phyloP scores from a whole-genome alignment of 30 jellyfish, hydroid and myxozoan genomes.

The Chrysaora quinquecirrha region DNA sequence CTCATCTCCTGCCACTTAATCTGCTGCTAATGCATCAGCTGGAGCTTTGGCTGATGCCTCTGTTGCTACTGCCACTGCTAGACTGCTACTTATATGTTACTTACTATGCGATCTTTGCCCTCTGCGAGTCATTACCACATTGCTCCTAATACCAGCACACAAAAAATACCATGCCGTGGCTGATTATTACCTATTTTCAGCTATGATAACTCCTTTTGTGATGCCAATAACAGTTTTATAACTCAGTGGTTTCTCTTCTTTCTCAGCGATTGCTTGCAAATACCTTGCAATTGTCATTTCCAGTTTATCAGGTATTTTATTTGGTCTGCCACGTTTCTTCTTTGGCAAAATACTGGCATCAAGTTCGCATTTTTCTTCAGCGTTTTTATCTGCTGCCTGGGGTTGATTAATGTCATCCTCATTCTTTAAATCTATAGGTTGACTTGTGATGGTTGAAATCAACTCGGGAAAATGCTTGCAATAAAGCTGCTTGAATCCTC shows the following conservation, averaged over 20 bases:
- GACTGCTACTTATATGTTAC: too few species aligned
- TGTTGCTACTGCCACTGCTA: too few species aligned
- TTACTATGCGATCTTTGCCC: too few species aligned
- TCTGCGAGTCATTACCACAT: too few species aligned
- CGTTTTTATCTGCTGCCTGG: neutral
- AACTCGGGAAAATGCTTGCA: too few species aligned
- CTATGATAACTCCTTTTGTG: constrained; percentile 45
- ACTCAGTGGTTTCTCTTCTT: constrained; percentile 31
- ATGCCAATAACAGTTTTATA: constrained; percentile 44
- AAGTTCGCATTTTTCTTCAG: too few species aligned
- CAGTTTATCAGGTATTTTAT: neutral
- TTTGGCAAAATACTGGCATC: constrained; percentile 27
- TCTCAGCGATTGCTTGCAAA: constrained; percentile 51
- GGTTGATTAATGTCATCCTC: neutral
- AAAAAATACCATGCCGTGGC: too few species aligned
- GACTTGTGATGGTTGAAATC: neutral
- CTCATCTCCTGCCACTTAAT: too few species aligned
- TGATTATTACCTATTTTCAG: constrained; percentile 43
- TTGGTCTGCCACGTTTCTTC: constrained; percentile 46
- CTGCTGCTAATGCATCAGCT: too few species aligned
- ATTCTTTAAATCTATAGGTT: neutral
- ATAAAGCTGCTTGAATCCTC: constrained; percentile 55
- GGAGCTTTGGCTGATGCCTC: too few species aligned
- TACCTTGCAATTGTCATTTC: constrained; percentile 31
- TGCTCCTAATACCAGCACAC: too few species aligned